These are phyloP conservation scores for Drosophila watanabei DNA, from an alignment of 1,140 invertebrate genomes.

Conservation along the genomic window DNA sequence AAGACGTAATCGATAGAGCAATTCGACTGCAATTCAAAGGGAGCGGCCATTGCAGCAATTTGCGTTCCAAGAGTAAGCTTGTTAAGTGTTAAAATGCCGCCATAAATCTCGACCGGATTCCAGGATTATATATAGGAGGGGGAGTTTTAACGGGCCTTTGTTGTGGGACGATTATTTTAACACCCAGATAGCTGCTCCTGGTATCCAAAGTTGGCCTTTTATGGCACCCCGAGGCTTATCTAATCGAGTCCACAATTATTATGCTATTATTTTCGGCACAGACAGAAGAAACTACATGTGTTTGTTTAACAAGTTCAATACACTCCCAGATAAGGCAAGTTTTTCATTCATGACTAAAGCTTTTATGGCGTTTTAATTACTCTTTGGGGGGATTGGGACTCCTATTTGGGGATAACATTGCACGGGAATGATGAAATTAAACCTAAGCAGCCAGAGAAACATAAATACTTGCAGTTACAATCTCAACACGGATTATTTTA, in stretches of 20 bases:
- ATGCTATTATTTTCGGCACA: constrained; percentile 45
- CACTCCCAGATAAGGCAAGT: constrained; percentile 37
- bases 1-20: constrained; percentile 39
- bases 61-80: constrained; percentile 1
- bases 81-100: not conserved
- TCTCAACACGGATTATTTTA: constrained; percentile 18
- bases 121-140: constrained; percentile 1
- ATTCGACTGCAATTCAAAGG: constrained; percentile 10
- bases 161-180: constrained; percentile 16
- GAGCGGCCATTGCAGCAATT: constrained; percentile 31
- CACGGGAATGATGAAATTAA: constrained; percentile 49
- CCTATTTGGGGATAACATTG: constrained; percentile 26
- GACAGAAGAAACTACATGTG: constrained; percentile 34
- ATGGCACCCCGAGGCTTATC: constrained; percentile 30
- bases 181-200: constrained; percentile 26
- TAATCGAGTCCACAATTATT: constrained; percentile 41
- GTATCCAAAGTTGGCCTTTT: constrained; percentile 31
- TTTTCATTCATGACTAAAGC: constrained; percentile 46
- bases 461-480: constrained; percentile 30
- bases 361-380: constrained; percentile 43
- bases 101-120: constrained; percentile 44
- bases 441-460: constrained; percentile 10
- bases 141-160: constrained; percentile 35
- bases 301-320: constrained; percentile 38
- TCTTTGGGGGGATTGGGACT: constrained; percentile 6